These are phyloP conservation scores for Copsychus sechellarum DNA, from an alignment of 2,113 vertebrate genomes.

Conservation along the genomic window DNA sequence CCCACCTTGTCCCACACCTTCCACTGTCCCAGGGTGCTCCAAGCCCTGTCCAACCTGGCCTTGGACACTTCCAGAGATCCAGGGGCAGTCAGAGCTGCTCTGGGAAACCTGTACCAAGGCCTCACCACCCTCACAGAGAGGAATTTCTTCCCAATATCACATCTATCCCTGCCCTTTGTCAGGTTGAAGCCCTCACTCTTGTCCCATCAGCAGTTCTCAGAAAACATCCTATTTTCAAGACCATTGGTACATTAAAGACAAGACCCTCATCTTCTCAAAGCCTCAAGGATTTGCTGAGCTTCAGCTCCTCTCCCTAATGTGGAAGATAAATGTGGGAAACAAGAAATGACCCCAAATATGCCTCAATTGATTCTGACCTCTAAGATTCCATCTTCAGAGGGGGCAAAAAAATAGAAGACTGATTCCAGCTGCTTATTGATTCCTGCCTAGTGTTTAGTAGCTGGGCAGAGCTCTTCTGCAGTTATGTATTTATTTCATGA, in stretches of 20 bases:
- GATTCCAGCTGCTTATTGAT: not conserved
- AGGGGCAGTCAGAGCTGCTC: not conserved
- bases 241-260: not conserved
- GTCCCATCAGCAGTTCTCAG: not conserved
- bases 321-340: not conserved
- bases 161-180: not conserved
- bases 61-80: not conserved
- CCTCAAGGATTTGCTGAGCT: not conserved
- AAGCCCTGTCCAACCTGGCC: fast-evolving
- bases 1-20: fast-evolving
- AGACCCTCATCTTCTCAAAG: not conserved
- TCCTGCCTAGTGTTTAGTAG: not conserved
- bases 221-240: not conserved
- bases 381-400: not conserved
- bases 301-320: not conserved
- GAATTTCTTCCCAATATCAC: not conserved
- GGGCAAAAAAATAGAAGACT: not conserved
- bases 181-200: not conserved
- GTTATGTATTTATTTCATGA: slow-evolving; percentile 51
- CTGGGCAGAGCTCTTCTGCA: slow-evolving; percentile 6
- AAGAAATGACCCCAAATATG: not conserved
- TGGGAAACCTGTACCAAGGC: not conserved
- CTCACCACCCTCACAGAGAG: fast-evolving
- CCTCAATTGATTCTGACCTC: not conserved
- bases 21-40: fast-evolving